A percentile compares a stretch with the other conserved stretches of the same genome.
phyloP scores from a whole-genome alignment of 2,888 invertebrate species.

The Dendrolimus houi region DNA sequence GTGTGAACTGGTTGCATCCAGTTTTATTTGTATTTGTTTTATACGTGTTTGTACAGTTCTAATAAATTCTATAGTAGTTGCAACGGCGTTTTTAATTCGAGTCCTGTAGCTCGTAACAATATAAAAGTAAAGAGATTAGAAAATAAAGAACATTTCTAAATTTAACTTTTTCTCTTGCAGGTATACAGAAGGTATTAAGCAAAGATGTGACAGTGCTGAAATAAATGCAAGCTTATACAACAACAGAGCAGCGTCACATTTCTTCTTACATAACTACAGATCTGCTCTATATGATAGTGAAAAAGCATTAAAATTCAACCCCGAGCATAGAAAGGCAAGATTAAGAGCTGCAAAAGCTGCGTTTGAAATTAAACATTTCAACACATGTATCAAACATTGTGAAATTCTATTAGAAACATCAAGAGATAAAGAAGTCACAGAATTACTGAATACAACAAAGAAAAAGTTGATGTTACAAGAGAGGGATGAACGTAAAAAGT shows the following conservation, averaged over 20 bases:
- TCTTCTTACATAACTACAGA: constrained; percentile 87
- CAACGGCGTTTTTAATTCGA: too few relatives aligned
- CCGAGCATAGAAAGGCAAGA: constrained; percentile 86
- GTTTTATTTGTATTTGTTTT: too few relatives aligned
- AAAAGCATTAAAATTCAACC: constrained; percentile 84
- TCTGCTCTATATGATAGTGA: constrained; percentile 89
- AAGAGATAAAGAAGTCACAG: constrained; percentile 64
- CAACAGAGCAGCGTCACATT: constrained; percentile 94
- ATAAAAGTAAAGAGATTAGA: too few relatives aligned
- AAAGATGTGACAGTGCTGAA: constrained; percentile 81
- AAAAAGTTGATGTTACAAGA: constrained; percentile 68
- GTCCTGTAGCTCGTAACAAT: too few relatives aligned
- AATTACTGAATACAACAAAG: constrained; percentile 49
- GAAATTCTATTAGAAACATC: constrained; percentile 78
- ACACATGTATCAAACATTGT: constrained; percentile 84
- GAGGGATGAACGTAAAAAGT: constrained; percentile 74
- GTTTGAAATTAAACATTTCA: constrained; percentile 79
- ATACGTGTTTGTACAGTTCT: too few relatives aligned
- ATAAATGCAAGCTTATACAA: constrained; percentile 90
- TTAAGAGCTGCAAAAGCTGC: constrained; percentile 86
- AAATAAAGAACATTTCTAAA: too few relatives aligned
- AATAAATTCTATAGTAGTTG: too few relatives aligned
- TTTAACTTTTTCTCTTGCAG: constrained; percentile 41
- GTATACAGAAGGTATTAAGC: constrained; percentile 93
- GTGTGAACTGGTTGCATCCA: too few relatives aligned